Conservation (phyloP, 2,888 invertebrate genomes). For the Lottia scabra region DNA sequence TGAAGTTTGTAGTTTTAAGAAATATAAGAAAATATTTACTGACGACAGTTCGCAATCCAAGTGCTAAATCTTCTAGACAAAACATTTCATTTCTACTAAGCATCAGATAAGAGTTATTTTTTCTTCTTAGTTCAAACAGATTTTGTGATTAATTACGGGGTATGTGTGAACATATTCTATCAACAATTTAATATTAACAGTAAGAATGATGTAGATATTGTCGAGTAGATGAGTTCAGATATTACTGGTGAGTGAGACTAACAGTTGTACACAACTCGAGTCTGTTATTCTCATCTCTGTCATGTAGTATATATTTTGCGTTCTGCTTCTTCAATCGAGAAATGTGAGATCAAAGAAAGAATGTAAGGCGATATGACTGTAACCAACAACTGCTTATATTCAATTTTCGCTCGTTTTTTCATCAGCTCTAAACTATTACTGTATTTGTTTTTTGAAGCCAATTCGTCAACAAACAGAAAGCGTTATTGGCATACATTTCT, state of each 20-base stretch:
- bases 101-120: not conserved
- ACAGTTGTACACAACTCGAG: not conserved
- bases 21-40: no score
- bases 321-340: slow-evolving; percentile 6
- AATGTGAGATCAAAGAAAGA: not conserved
- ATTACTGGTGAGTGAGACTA: not conserved
- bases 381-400: slow-evolving; percentile 6
- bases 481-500: not conserved
- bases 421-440: not conserved
- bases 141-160: slow-evolving; percentile 1
- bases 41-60: no score
- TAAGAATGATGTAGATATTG: slow-evolving; percentile 1
- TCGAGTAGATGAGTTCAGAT: not conserved
- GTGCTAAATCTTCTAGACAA: not conserved
- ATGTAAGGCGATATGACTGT: not conserved
- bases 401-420: slow-evolving; percentile 3
- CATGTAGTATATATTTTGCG: slow-evolving; percentile 5
- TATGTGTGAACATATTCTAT: slow-evolving; percentile 2
- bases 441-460: slow-evolving; percentile 3
- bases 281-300: not conserved
- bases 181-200: not conserved
- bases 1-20: no score
- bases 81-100: not conserved
- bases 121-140: not conserved
- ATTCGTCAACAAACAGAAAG: slow-evolving; percentile 3